These are phyloP conservation scores for Scatophagus argus DNA, from an alignment of 2,113 vertebrate genomes.

Conservation along the genomic window DNA sequence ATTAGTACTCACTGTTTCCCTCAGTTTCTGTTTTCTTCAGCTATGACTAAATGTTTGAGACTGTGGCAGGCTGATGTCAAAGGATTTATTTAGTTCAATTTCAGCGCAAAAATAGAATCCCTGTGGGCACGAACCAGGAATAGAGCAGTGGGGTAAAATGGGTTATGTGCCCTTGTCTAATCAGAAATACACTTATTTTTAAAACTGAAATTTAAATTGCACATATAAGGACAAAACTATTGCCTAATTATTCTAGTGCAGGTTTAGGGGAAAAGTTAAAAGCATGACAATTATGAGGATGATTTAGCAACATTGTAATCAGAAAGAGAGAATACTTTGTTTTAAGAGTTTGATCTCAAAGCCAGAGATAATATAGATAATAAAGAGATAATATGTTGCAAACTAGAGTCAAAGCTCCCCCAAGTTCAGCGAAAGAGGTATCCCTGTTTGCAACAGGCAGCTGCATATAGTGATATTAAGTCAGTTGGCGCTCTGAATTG, in stretches of 20 bases:
- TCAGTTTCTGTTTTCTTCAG: neutral
- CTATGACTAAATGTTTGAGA: constrained; percentile 4
- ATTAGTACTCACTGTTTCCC: constrained; percentile 7
- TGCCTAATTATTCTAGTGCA: neutral
- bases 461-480: constrained; percentile 14
- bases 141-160: constrained; percentile 19
- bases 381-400: neutral
- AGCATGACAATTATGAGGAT: neutral
- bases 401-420: neutral
- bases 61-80: constrained; percentile 27
- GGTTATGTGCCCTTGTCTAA: neutral
- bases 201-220: neutral
- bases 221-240: neutral
- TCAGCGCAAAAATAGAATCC: constrained; percentile 15
- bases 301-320: neutral
- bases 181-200: neutral
- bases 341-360: constrained; percentile 21
- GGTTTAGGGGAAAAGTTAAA: neutral
- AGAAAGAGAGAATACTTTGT: neutral
- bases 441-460: constrained; percentile 25
- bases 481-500: constrained; percentile 33
- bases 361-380: neutral
- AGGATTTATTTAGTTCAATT: constrained; percentile 42
- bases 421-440: constrained; percentile 6
- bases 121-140: neutral